Conservation (phyloP, 1,140 invertebrate species). For the roundworm (Caenorhabditis elegans) region WBcel235 BX284603.4:6699001-6699500, state of each 20-base stretch:
- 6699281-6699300: conserved; percentile 66
- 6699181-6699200: neutral
- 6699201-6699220: neutral
- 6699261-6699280: conserved; percentile 63
- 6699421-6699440: too few relatives aligned
- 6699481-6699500: too few relatives aligned
- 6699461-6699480: too few relatives aligned
- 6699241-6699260: conserved; percentile 53
- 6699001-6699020: neutral
- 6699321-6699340: conserved; percentile 50
- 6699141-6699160: neutral
- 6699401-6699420: too few relatives aligned
- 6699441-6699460: too few relatives aligned
- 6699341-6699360: neutral
- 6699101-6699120: conserved; percentile 21
- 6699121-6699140: conserved; percentile 21
- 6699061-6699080: conserved; percentile 12
- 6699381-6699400: too few relatives aligned
- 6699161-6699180: neutral
- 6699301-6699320: conserved; percentile 61
- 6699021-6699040: neutral
- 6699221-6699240: too few relatives aligned
- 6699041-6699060: conserved; percentile 1
- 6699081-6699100: conserved; percentile 24
- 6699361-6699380: neutral